phyloP scores from a whole-genome alignment of 30 jellyfish, hydroid and myxozoan genomes.

The Turritopsis dohrnii region DNA sequence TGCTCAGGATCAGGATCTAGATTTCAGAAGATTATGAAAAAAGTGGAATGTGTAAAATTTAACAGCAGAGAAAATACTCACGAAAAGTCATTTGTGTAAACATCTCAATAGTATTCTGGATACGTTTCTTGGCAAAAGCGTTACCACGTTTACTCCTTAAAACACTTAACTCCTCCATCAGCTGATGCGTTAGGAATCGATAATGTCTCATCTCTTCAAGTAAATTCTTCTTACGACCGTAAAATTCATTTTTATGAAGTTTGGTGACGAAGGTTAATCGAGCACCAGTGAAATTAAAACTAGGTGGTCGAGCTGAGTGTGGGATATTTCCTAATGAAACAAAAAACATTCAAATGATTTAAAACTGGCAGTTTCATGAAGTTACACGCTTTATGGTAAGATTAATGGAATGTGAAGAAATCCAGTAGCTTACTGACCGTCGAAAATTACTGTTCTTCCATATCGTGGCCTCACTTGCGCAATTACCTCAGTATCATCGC shows the following conservation, averaged over 20 bases:
- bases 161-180: neutral
- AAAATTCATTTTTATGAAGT: constrained; percentile 49
- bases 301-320: constrained; percentile 96
- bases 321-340: constrained; percentile 71
- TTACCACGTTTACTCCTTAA: neutral
- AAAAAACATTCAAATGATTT: neutral
- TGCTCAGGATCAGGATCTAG: neutral
- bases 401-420: too few species aligned
- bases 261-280: constrained; percentile 74
- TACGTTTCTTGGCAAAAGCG: neutral
- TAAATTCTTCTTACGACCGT: constrained; percentile 59
- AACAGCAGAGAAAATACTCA: neutral
- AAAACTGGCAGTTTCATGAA: too few species aligned
- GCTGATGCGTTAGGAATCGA: neutral
- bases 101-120: neutral
- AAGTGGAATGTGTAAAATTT: neutral
- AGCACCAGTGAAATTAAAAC: constrained; percentile 83
- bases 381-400: too few species aligned
- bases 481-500: constrained; percentile 77
- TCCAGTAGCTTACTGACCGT: constrained; percentile 64
- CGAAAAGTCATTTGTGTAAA: neutral
- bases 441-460: constrained; percentile 81
- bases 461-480: constrained; percentile 87
- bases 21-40: neutral
- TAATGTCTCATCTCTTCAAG: constrained; percentile 48